These are phyloP conservation scores for Buceros bicornis DNA, from an alignment of 2,797 vertebrate species.

Conservation along the genomic window DNA sequence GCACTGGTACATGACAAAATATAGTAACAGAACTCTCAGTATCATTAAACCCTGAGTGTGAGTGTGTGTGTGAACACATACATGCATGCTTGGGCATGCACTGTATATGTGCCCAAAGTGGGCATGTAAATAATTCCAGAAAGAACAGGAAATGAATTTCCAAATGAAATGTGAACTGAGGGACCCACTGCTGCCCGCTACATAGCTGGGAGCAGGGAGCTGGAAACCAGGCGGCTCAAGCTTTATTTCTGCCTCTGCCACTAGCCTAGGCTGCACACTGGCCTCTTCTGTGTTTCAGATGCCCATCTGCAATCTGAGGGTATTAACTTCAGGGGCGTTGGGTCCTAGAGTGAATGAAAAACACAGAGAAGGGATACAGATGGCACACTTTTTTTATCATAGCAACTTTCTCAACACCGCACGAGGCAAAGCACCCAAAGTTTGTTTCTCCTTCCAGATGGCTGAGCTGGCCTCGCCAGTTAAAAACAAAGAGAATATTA, in stretches of 20 bases:
- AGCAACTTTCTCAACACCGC: constrained; percentile 19
- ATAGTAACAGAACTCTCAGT: neutral
- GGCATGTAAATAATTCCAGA: neutral
- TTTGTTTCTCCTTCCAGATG: constrained; percentile 77
- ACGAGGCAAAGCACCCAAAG: constrained; percentile 44
- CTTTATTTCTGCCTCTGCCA: neutral
- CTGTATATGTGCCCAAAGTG: neutral
- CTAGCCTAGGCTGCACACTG: neutral
- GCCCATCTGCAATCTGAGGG: neutral
- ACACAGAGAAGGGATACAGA: neutral
- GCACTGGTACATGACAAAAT: neutral
- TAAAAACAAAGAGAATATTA: constrained; percentile 74
- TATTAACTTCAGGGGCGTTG: neutral
- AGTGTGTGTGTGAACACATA: rapidly evolving
- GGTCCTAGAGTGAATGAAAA: neutral
- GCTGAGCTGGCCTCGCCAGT: constrained; percentile 41
- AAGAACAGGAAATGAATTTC: neutral
- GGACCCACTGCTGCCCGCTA: neutral
- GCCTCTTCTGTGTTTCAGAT: neutral
- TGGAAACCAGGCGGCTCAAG: neutral
- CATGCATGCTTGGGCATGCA: neutral
- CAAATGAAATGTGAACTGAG: neutral
- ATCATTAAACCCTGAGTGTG: neutral
- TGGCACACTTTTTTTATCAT: neutral
- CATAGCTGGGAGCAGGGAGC: neutral